These are phyloP conservation scores for Diprion similis DNA, from an alignment of 1,140 invertebrate genomes.

Conservation along the genomic window DNA sequence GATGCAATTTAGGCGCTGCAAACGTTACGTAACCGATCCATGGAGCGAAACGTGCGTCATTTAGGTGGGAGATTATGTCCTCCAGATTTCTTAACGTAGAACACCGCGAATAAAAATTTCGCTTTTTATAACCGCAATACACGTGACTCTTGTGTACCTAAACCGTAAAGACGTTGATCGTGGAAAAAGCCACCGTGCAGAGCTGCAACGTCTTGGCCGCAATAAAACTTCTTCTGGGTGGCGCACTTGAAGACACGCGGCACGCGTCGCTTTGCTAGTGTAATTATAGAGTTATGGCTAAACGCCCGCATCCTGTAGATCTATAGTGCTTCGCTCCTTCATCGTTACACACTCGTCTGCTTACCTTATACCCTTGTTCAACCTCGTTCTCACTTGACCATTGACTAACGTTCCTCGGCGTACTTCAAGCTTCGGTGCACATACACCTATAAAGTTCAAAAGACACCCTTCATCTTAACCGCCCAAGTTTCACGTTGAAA, in stretches of 20 bases:
- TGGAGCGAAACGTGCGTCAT: constrained; percentile 26
- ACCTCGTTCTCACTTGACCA: not conserved
- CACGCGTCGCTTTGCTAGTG: constrained; percentile 9
- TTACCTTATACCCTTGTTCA: not conserved
- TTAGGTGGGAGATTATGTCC: not conserved
- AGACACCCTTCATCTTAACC: too few species aligned
- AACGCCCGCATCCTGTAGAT: constrained; percentile 13
- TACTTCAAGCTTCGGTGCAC: not conserved
- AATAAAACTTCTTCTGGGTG: constrained; percentile 13
- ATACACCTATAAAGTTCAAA: too few species aligned
- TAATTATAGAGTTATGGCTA: constrained; percentile 15
- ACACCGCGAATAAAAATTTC: too few species aligned
- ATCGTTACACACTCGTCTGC: not conserved
- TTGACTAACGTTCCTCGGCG: not conserved
- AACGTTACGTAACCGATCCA: constrained; percentile 39
- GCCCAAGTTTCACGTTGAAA: too few species aligned
- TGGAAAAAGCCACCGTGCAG: too few species aligned
- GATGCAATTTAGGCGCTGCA: constrained; percentile 46
- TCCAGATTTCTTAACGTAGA: too few species aligned
- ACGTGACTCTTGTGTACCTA: too few species aligned
- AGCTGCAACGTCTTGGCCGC: not conserved
- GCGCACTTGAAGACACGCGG: not conserved
- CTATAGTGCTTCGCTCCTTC: not conserved
- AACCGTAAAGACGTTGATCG: too few species aligned
- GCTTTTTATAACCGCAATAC: too few species aligned